Percentiles rank a stretch among this genome's conserved stretches.
Evolutionary conservation across 2,797 vertebrate species (phyloP).

Genomic region (Poeciliopsis infans): DNA sequence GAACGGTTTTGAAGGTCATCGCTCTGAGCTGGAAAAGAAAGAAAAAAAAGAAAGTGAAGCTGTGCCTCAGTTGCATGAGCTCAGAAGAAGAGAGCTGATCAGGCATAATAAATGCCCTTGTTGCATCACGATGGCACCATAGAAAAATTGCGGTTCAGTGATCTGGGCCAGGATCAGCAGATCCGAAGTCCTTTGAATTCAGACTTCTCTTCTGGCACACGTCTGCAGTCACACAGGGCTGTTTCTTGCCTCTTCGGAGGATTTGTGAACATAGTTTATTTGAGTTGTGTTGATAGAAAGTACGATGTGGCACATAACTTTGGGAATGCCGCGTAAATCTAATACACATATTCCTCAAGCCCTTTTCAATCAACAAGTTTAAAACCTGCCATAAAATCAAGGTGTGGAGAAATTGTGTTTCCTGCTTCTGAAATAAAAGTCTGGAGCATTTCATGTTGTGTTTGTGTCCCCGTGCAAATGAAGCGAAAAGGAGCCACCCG

Average conservation of each 20-base stretch:
- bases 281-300: neutral
- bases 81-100: constrained; percentile 42
- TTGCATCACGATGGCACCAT: constrained; percentile 48
- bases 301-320: neutral
- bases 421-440: constrained; percentile 31
- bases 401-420: neutral
- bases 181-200: constrained; percentile 34
- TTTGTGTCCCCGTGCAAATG: constrained; percentile 56
- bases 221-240: constrained; percentile 11
- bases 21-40: constrained; percentile 16
- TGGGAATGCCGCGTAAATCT: neutral
- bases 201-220: constrained; percentile 26
- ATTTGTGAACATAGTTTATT: constrained; percentile 7
- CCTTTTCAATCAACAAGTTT: neutral
- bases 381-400: neutral
- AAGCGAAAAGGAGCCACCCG: constrained; percentile 26
- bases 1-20: constrained; percentile 60
- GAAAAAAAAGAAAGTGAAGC: neutral
- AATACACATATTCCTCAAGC: neutral
- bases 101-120: constrained; percentile 65
- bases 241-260: constrained; percentile 15
- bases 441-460: constrained; percentile 36
- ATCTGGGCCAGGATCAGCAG: constrained; percentile 65
- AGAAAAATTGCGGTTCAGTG: constrained; percentile 43
- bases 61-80: constrained; percentile 35